Base-by-base conservation (phyloP, 2,797 vertebrate genomes). In the Coendou prehensilis region DNA sequence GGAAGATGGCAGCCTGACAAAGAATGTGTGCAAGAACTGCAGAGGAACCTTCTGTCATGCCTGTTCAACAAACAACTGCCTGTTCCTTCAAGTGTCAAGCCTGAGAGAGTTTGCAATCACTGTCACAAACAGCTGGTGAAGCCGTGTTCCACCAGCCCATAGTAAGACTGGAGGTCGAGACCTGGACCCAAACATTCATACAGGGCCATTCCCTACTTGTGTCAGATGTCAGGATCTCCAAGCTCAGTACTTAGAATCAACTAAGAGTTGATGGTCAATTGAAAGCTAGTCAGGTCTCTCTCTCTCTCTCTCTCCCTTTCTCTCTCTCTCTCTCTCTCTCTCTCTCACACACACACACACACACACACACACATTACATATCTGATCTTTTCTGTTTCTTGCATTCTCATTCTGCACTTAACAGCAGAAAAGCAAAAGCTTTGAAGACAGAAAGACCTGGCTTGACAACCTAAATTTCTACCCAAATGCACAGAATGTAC, bases 21-120 rank as follows among this genome's bases (percentile, higher is more conserved):
- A 99, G 99, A 99, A 98, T 33, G 97, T 93, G 57, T 99, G 99
- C 96, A 99, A 99, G 98, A 99, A 99, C 98, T 99, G 99, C 61
- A 95, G 98, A 1, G 99, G 98, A 1, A 92, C 98, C 61, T 99
- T 99, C 98, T 99, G 99, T 11, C 98, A 99, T 92, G 98, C 97
- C 95, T 99, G 99, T 14, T 98, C 99, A 0, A 97, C 97, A 18
- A 98, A 99, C 0, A 99, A 98, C 98, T 99, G 96, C 99, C 99
- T 3, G 98, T 99, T 17, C 99, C 99, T 0, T 99, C 99, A 41
- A 99, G 99, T 93, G 99, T 99, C 91, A 98, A 99, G 89, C 99
- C 99, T 0, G 99, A 99, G 98, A 97, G 96, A 0, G 99, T 99
- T 67, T 99, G 99, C 93, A 97, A 98, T 11, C 50, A 97, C 85